Evolutionary conservation across 2,797 vertebrate species (phyloP), one percentile per base, ranked within the genome.

Genomic region (Pangasius mekongensis): DNA sequence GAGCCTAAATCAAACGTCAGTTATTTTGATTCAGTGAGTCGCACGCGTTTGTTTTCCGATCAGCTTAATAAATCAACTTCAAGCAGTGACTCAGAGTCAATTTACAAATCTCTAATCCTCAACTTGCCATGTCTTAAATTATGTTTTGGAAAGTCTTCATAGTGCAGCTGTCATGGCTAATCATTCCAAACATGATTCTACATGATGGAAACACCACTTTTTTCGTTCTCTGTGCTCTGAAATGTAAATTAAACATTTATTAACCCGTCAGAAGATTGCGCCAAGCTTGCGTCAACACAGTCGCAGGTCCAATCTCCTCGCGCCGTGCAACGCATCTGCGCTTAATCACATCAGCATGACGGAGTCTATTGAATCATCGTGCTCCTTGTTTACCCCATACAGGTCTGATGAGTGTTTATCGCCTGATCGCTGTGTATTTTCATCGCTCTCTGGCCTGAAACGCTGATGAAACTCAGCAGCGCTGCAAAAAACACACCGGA

Each of bases 221-320:
- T 74, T 36, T 81, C 22, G 8, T 43, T 8, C 60, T 43, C 7
- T 18, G 24, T 20, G 24, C 60, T 83, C 39, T 18, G n/a, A 71
- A 52, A 58, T 90, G 85, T 76, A 88, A 90, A 90, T 84, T 27
- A 7, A 89, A 87, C 78, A 89, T 77, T 87, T 82, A 82, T 73
- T 62, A 66, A 56, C 58, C 84, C 71, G 39, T 87, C 80, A 84
- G 54, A 84, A 81, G 74, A 86, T 86, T 83, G 58, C 84, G 18
- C 24, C 27, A 16, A 43, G 62, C 77, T 92, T 89, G 85, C 62
- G 49, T 92, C 90, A 89, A 90, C 84, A 71, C 16, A 30, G 71
- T 86, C 54, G 5, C 84, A 82, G 87, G 30, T 82, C 87, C 64
- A 27, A 84, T 88, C 85, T 62, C 52, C 56, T 87, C 52, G 58